Evolutionary conservation across 2,888 invertebrate species (phyloP).

Genomic region (Endotricha flammealis): DNA sequence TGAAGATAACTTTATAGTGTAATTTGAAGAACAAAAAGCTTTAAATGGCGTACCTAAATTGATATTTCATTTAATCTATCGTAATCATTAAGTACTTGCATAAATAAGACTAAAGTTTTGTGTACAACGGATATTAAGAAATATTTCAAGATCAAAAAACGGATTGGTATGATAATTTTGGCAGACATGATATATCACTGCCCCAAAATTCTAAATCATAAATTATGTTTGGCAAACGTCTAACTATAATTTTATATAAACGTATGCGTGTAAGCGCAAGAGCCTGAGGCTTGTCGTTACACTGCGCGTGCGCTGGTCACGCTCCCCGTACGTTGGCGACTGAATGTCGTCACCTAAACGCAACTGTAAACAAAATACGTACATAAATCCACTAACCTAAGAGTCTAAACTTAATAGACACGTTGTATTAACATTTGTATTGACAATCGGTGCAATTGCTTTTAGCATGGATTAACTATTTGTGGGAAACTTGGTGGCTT

Average conservation of each 20-base stretch:
- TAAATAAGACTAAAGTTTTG: no score
- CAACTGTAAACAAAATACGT: no score
- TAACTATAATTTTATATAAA: conserved; percentile 15
- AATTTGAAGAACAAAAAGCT: no score
- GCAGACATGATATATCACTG: conserved; percentile 3
- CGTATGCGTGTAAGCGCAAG: conserved; percentile 14
- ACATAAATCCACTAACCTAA: no score
- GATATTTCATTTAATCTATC: no score
- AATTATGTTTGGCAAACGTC: conserved; percentile 6
- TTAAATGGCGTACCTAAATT: no score
- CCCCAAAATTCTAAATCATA: neutral
- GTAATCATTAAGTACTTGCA: neutral
- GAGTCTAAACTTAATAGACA: conserved; percentile 22
- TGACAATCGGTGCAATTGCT: conserved; percentile 27
- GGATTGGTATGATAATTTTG: neutral
- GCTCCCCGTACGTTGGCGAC: conserved; percentile 30
- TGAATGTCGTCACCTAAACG: conserved; percentile 32
- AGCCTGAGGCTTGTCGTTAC: conserved; percentile 21
- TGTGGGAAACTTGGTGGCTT: conserved; percentile 48
- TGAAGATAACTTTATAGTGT: no score
- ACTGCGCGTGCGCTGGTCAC: conserved; percentile 32
- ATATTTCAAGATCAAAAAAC: neutral
- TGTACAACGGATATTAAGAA: conserved; percentile 15
- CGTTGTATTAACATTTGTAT: conserved; percentile 11
- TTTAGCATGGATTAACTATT: conserved; percentile 30